These are phyloP conservation scores for Sphaeridia pumilis DNA, from an alignment of 2,888 invertebrate genomes.

Conservation along the genomic window DNA sequence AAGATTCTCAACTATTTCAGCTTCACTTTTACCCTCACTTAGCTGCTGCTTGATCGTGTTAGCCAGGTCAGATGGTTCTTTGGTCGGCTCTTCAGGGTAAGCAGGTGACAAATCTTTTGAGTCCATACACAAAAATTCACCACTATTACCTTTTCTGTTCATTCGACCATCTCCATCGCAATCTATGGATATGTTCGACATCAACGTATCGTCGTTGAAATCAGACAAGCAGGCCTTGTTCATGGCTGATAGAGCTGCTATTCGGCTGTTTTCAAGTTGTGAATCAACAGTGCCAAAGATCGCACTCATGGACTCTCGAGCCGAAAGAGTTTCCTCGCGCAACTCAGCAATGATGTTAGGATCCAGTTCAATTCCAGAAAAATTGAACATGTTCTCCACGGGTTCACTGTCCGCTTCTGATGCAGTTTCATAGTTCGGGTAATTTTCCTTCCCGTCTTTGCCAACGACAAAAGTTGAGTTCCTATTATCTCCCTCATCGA, in stretches of 20 bases:
- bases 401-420: background rate
- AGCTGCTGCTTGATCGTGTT: slow-evolving; percentile 3
- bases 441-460: too few species aligned
- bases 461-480: background rate
- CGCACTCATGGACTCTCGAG: slow-evolving; percentile 3
- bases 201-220: slow-evolving; percentile 4
- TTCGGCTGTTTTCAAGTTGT: background rate
- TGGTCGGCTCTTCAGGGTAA: slow-evolving; percentile 1
- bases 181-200: background rate
- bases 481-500: background rate
- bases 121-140: slow-evolving; percentile 11
- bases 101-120: slow-evolving; percentile 5
- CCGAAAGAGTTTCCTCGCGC: slow-evolving; percentile 2
- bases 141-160: slow-evolving; percentile 2
- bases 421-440: background rate
- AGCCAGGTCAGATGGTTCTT: slow-evolving; percentile 2
- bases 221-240: slow-evolving; percentile 4
- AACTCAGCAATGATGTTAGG: background rate
- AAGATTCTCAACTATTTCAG: slow-evolving; percentile 5
- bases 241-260: slow-evolving; percentile 6
- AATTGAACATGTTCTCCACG: background rate
- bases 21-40: slow-evolving; percentile 5
- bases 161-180: slow-evolving; percentile 3
- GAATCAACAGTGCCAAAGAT: slow-evolving; percentile 4
- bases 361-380: slow-evolving; percentile 3